These are phyloP conservation scores for Rhinoptilus africanus DNA, from an alignment of 2,113 vertebrate species.

Conservation along the genomic window DNA sequence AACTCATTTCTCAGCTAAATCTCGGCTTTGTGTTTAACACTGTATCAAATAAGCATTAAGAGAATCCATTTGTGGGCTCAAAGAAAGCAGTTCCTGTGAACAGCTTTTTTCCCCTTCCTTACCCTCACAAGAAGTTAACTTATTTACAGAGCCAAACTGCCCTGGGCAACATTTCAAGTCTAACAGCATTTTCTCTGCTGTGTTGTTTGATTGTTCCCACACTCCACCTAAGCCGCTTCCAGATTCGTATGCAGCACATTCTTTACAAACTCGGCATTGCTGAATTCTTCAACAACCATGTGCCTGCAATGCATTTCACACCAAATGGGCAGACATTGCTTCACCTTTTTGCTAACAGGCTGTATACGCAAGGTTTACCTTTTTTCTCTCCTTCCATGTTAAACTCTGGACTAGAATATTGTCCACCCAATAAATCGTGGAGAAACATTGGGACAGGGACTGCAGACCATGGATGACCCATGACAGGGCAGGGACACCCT, in stretches of 20 bases:
- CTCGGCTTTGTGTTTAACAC: not conserved
- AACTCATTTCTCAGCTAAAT: not conserved
- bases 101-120: not conserved
- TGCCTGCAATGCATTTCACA: not conserved
- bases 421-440: too few species aligned
- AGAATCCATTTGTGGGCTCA: not conserved
- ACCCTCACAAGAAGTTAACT: not conserved
- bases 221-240: not conserved
- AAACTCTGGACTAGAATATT: not conserved
- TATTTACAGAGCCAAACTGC: not conserved
- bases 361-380: rapidly evolving
- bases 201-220: not conserved
- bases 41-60: not conserved
- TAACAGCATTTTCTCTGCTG: not conserved
- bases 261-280: not conserved
- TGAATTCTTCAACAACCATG: not conserved
- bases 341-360: not conserved
- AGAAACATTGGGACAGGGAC: rapidly evolving
- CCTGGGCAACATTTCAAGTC: not conserved
- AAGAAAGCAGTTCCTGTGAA: not conserved
- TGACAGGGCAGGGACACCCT: not conserved
- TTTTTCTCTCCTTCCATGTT: not conserved
- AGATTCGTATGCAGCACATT: not conserved
- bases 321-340: not conserved
- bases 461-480: rapidly evolving